Percentiles rank a stretch among this genome's conserved stretches.
These are phyloP conservation scores for Centruroides vittatus DNA, from an alignment of 1,140 invertebrate genomes.

Conservation along the genomic window DNA sequence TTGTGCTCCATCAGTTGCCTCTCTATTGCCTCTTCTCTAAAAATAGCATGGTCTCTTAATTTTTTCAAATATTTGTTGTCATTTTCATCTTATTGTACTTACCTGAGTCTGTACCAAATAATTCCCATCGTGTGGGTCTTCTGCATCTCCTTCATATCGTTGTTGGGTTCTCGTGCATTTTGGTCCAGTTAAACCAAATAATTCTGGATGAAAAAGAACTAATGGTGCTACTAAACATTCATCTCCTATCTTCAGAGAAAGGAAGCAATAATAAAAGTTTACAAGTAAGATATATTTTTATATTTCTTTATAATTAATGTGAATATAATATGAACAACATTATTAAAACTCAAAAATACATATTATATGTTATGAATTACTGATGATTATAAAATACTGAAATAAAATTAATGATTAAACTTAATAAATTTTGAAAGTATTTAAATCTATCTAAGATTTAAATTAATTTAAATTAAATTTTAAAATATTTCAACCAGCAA, in stretches of 20 bases:
- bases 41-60: background rate
- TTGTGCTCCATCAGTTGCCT: conserved; percentile 11
- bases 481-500: too few species aligned
- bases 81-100: background rate
- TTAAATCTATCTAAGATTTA: too few species aligned
- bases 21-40: conserved; percentile 13
- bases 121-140: conserved; percentile 86
- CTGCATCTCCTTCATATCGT: conserved; percentile 60
- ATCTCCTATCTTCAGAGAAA: conserved; percentile 59
- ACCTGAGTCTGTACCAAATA: conserved; percentile 43
- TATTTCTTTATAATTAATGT: too few species aligned
- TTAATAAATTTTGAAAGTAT: too few species aligned
- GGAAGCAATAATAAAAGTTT: too few species aligned
- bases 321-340: too few species aligned
- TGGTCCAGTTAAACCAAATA: conserved; percentile 64
- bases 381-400: too few species aligned
- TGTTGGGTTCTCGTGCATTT: conserved; percentile 49
- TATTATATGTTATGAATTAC: too few species aligned
- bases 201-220: conserved; percentile 72
- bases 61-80: conserved; percentile 38
- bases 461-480: too few species aligned
- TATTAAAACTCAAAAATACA: too few species aligned
- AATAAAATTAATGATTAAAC: too few species aligned
- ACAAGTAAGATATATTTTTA: too few species aligned
- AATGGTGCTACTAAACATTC: conserved; percentile 83